Conservation (phyloP, 2,888 invertebrate genomes). For the Anoncus sp. region DNA sequence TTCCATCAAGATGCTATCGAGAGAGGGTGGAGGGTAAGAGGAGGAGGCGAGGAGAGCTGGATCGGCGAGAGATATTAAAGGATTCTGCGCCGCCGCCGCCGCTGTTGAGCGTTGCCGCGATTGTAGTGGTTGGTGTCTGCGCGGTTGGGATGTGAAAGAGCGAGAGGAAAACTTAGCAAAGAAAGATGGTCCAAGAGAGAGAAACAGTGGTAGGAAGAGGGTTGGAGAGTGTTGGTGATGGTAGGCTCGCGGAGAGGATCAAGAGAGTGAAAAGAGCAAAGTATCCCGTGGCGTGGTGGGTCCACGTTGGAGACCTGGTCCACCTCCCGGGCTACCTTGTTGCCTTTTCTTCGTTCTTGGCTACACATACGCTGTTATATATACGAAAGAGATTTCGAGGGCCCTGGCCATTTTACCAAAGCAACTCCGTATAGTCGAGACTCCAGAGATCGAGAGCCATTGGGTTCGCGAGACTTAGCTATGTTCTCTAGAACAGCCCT, state of each 20-base stretch:
- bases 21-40: constrained; percentile 60
- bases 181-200: constrained; percentile 13
- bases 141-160: constrained; percentile 12
- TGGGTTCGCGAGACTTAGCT: background rate
- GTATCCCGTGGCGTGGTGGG: constrained; percentile 74
- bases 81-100: constrained; percentile 74
- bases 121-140: constrained; percentile 22
- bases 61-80: constrained; percentile 79
- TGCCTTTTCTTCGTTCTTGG: constrained; percentile 31
- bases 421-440: too few species aligned
- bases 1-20: constrained; percentile 82
- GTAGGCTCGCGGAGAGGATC: constrained; percentile 22
- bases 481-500: background rate
- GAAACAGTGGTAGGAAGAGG: constrained; percentile 11
- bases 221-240: constrained; percentile 9
- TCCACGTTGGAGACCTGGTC: constrained; percentile 61
- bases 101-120: constrained; percentile 16
- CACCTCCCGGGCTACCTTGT: constrained; percentile 52
- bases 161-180: constrained; percentile 32
- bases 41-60: constrained; percentile 65
- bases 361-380: constrained; percentile 27
- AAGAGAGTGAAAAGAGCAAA: constrained; percentile 51
- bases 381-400: constrained; percentile 13
- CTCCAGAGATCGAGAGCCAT: too few species aligned
- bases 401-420: background rate